A percentile compares a stretch with the other conserved stretches of the same genome.
These are phyloP conservation scores for Anagrus nilaparvatae DNA, from an alignment of 1,140 invertebrate species.

Conservation along the genomic window DNA sequence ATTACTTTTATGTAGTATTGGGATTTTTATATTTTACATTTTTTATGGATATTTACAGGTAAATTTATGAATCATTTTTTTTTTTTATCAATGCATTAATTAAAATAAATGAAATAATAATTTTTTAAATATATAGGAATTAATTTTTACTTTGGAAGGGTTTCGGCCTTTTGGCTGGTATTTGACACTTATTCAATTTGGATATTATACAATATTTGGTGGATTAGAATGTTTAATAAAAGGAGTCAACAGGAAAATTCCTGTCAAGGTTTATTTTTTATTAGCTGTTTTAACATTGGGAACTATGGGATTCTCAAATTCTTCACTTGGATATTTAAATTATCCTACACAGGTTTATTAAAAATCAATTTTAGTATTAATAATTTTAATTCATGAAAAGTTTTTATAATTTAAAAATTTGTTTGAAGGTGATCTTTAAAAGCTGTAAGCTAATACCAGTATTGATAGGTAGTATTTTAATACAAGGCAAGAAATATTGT, in stretches of 20 bases:
- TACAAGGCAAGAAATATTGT: slow-evolving; percentile 82
- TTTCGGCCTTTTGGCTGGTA: slow-evolving; percentile 88
- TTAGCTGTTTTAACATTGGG: slow-evolving; percentile 81
- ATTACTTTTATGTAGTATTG: slow-evolving; percentile 64
- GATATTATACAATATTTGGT: slow-evolving; percentile 74
- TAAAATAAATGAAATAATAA: no score
- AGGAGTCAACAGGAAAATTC: slow-evolving; percentile 61
- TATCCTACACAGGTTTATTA: slow-evolving; percentile 67
- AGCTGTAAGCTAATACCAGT: slow-evolving; percentile 96
- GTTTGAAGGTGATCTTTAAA: slow-evolving; percentile 76
- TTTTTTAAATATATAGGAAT: slow-evolving; percentile 50
- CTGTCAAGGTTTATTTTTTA: slow-evolving; percentile 67
- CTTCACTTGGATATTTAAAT: slow-evolving; percentile 89
- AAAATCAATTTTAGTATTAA: no score
- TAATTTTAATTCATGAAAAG: no score
- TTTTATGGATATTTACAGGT: slow-evolving; percentile 82
- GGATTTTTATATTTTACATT: slow-evolving; percentile 80
- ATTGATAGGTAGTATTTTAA: slow-evolving; percentile 81
- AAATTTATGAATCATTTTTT: slow-evolving; percentile 6
- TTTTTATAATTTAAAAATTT: no score
- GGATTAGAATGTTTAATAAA: slow-evolving; percentile 61
- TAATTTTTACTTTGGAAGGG: slow-evolving; percentile 82
- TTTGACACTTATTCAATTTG: slow-evolving; percentile 86
- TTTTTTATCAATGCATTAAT: slow-evolving; percentile 5
- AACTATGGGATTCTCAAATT: slow-evolving; percentile 94